These are phyloP conservation scores for Papilio aristodemus DNA, from an alignment of 1,140 invertebrate species.

Conservation along the genomic window DNA sequence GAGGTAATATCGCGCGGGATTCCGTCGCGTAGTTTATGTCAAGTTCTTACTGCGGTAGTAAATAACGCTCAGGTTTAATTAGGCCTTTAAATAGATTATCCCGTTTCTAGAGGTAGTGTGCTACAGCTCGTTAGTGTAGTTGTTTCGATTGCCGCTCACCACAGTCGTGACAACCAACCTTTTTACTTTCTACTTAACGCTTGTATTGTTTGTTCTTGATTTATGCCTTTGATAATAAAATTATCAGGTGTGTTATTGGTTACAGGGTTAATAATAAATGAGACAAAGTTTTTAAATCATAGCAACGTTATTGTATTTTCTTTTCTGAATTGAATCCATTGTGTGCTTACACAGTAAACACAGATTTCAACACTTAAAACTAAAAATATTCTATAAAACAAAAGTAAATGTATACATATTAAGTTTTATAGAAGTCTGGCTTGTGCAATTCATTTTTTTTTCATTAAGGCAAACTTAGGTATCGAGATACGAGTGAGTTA, in stretches of 20 bases:
- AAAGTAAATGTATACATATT: constrained; percentile 64
- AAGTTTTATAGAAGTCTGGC: constrained; percentile 69
- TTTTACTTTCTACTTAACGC: no score
- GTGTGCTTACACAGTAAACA: constrained; percentile 85
- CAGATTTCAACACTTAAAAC: constrained; percentile 83
- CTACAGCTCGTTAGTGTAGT: no score
- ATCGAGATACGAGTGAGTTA: constrained; percentile 61
- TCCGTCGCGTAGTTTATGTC: no score
- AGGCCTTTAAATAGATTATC: no score
- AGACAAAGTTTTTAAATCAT: constrained; percentile 73
- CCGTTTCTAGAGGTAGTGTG: no score
- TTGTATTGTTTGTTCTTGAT: no score
- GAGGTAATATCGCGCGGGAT: no score
- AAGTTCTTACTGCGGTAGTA: no score
- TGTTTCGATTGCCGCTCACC: no score
- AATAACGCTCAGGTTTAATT: no score
- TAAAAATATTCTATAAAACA: constrained; percentile 81
- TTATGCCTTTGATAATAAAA: no score
- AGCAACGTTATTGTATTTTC: constrained; percentile 84
- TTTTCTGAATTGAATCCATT: constrained; percentile 81
- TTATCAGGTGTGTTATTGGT: neutral
- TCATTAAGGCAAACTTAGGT: constrained; percentile 64
- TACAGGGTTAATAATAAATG: constrained; percentile 35
- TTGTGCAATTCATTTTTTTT: constrained; percentile 65
- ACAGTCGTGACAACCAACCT: no score